These are phyloP conservation scores for Terrapene triunguis DNA, from an alignment of 2,113 vertebrate genomes.

Conservation along the genomic window DNA sequence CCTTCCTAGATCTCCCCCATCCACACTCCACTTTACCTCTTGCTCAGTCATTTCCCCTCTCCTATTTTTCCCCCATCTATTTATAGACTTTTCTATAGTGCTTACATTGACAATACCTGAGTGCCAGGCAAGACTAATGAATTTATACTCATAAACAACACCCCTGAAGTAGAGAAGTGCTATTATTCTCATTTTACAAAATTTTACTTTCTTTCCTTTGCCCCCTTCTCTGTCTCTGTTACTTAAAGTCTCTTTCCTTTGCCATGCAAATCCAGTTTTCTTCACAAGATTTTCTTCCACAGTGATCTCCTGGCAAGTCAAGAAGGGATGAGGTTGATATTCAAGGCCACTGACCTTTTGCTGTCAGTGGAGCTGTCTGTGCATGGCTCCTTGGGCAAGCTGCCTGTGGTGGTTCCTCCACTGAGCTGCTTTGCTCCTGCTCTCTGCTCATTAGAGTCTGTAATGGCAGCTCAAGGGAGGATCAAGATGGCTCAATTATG, in stretches of 20 bases:
- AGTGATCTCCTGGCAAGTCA: not conserved
- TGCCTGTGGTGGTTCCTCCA: rapidly evolving
- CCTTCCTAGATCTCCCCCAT: not conserved
- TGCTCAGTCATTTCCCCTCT: not conserved
- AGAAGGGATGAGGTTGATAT: not conserved
- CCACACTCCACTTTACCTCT: not conserved
- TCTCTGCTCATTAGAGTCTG: not conserved
- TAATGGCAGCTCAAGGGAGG: not conserved
- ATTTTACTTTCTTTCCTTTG: not conserved
- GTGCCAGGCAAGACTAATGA: too few species aligned
- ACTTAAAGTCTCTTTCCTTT: not conserved
- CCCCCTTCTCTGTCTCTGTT: not conserved
- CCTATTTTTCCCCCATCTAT: not conserved
- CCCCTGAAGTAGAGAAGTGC: not conserved
- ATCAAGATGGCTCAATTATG: not conserved
- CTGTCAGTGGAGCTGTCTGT: not conserved
- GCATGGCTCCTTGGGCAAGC: rapidly evolving
- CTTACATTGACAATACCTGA: too few species aligned
- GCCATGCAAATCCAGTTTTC: not conserved
- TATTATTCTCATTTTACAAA: not conserved
- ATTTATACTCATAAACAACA: too few species aligned
- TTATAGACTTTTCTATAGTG: not conserved
- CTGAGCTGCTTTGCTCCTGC: not conserved
- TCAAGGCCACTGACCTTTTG: not conserved
- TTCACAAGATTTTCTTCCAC: not conserved